Percentiles rank a stretch among this genome's conserved stretches.
These are phyloP conservation scores for Cephus cinctus DNA, from an alignment of 1,140 invertebrate species.

Conservation along the genomic window DNA sequence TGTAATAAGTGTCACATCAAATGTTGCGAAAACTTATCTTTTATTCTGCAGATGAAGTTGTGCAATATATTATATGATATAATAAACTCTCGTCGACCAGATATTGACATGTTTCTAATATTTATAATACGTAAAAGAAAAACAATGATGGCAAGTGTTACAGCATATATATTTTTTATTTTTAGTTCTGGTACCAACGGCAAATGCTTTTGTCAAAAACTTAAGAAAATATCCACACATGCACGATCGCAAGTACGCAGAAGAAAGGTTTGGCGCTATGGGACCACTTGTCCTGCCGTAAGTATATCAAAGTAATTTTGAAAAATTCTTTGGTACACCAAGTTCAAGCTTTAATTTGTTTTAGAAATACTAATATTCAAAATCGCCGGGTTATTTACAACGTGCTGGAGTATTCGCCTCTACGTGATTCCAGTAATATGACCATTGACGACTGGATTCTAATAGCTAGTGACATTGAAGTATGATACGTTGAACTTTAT, in stretches of 20 bases:
- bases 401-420: slow-evolving; percentile 82
- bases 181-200: slow-evolving; percentile 64
- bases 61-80: too few relatives aligned
- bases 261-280: slow-evolving; percentile 57
- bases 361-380: slow-evolving; percentile 52
- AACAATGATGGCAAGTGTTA: too few relatives aligned
- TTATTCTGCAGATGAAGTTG: too few relatives aligned
- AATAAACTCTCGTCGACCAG: too few relatives aligned
- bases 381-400: slow-evolving; percentile 71
- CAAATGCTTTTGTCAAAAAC: slow-evolving; percentile 61
- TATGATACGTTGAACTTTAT: slow-evolving; percentile 43
- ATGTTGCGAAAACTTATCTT: too few relatives aligned
- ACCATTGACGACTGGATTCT: slow-evolving; percentile 85
- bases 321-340: too few relatives aligned
- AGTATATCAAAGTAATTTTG: slow-evolving; percentile 40
- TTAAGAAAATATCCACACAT: slow-evolving; percentile 70
- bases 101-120: too few relatives aligned
- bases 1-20: too few relatives aligned
- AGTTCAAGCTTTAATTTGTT: slow-evolving; percentile 1
- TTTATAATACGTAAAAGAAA: too few relatives aligned
- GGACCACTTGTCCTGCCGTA: slow-evolving; percentile 69
- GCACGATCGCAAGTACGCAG: slow-evolving; percentile 68
- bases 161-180: too few relatives aligned
- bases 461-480: slow-evolving; percentile 88
- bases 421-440: slow-evolving; percentile 94